Evolutionary conservation across 2,113 vertebrate species (phyloP).

Genomic region (Barbus barbus): DNA sequence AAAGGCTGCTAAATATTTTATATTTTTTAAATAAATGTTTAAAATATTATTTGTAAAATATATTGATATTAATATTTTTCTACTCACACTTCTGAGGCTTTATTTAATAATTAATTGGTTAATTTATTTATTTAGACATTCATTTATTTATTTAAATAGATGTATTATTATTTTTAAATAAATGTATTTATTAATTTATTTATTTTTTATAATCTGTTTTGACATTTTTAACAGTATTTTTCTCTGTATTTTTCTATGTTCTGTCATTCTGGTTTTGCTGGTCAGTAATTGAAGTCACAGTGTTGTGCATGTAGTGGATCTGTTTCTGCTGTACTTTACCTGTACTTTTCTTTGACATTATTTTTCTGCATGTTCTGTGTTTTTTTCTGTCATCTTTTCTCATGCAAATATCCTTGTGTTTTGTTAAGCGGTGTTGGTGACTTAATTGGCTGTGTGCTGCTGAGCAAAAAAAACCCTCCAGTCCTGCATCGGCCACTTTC

Average conservation of each 20-base stretch:
- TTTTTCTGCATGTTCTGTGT: neutral
- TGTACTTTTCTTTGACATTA: neutral
- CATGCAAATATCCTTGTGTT: neutral
- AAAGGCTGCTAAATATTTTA: too few relatives aligned
- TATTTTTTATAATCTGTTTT: too few relatives aligned
- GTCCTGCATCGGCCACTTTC: neutral
- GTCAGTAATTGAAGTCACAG: neutral
- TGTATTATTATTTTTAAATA: neutral
- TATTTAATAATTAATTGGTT: too few relatives aligned
- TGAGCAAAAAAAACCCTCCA: neutral
- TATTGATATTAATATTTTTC: neutral
- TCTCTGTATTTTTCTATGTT: too few relatives aligned
- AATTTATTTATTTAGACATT: neutral
- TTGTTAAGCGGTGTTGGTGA: neutral
- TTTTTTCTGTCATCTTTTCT: neutral
- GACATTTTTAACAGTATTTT: too few relatives aligned
- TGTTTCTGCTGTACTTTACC: neutral
- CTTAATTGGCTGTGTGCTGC: slow-evolving; percentile 2
- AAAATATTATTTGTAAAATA: too few relatives aligned
- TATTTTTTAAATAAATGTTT: too few relatives aligned
- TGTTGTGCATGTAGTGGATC: neutral
- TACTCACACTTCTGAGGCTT: too few relatives aligned
- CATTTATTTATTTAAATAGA: neutral
- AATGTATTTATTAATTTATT: neutral
- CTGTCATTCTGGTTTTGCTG: neutral